phyloP scores from a whole-genome alignment of 1,140 invertebrate genomes.

The Pteromalus puparum region DNA sequence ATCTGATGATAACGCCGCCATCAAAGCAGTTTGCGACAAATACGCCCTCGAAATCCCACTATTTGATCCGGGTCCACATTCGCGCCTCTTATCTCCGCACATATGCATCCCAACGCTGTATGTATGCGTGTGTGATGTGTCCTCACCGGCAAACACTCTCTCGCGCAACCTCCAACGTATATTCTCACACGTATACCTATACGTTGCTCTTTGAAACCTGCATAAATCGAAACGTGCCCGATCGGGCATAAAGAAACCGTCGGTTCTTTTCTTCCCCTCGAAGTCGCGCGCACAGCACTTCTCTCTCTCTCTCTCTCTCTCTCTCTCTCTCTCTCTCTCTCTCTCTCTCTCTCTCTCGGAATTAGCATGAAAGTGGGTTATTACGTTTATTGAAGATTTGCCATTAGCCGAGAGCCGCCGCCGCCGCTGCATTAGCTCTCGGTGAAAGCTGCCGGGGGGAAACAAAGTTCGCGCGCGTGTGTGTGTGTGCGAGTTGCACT shows the following conservation, averaged over 20 bases:
- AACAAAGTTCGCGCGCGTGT: neutral
- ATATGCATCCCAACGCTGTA: too few relatives aligned
- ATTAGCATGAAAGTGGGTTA: constrained; percentile 34
- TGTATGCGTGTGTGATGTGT: too few relatives aligned
- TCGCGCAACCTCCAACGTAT: too few relatives aligned
- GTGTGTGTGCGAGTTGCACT: neutral
- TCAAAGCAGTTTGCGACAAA: neutral
- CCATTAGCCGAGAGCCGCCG: neutral
- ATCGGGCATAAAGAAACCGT: too few relatives aligned
- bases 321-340: too few relatives aligned
- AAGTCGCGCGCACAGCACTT: neutral
- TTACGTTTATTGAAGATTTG: constrained; percentile 27
- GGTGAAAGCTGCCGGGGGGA: neutral
- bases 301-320: too few relatives aligned
- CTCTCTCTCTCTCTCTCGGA: neutral
- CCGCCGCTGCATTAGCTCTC: neutral
- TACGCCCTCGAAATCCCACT: neutral
- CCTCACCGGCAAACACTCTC: too few relatives aligned
- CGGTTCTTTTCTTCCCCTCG: neutral
- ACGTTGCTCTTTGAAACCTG: too few relatives aligned
- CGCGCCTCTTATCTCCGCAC: too few relatives aligned
- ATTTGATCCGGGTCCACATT: neutral
- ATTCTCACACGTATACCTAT: too few relatives aligned
- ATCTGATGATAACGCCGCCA: neutral
- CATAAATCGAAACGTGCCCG: too few relatives aligned